Evolutionary conservation across 2,113 vertebrate species (phyloP).

Genomic region (Gadus macrocephalus): DNA sequence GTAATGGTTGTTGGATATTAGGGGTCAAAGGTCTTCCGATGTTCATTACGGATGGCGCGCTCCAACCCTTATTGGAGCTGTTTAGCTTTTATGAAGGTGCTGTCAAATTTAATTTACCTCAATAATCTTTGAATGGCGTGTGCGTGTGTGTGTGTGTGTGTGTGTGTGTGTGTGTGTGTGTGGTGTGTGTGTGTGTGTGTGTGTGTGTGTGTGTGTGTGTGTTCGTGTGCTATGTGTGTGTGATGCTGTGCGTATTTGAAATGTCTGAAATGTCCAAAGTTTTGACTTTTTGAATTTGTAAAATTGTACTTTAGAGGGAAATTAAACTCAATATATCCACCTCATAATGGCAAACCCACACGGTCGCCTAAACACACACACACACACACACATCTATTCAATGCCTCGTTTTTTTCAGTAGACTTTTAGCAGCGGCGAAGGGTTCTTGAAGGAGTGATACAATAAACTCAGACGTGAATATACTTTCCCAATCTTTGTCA

Average conservation of each 20-base stretch:
- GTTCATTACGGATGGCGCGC: slow-evolving; percentile 1
- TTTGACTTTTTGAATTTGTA: too few relatives aligned
- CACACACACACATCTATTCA: background rate
- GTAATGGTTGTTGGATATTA: slow-evolving; percentile 17
- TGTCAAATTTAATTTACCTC: background rate
- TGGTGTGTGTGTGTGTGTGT: slow-evolving; percentile 23
- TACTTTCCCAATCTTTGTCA: too few relatives aligned
- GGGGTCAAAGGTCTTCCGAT: slow-evolving; percentile 17
- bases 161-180: slow-evolving; percentile 6
- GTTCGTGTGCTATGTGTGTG: slow-evolving; percentile 1
- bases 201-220: slow-evolving; percentile 20
- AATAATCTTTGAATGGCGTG: background rate
- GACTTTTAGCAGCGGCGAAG: too few relatives aligned
- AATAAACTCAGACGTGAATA: background rate
- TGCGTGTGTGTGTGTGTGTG: slow-evolving; percentile 22
- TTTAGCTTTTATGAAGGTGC: background rate
- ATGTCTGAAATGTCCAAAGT: too few relatives aligned
- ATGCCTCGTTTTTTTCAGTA: too few relatives aligned
- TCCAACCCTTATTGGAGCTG: slow-evolving; percentile 5
- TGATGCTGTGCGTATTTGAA: slow-evolving; percentile 7
- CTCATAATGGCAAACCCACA: too few relatives aligned
- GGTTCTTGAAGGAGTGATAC: background rate
- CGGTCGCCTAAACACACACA: background rate
- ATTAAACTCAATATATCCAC: too few relatives aligned
- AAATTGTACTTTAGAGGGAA: too few relatives aligned